Evolutionary conservation across 2,113 vertebrate genomes (phyloP).

Genomic region (Epinephelus fuscoguttatus): DNA sequence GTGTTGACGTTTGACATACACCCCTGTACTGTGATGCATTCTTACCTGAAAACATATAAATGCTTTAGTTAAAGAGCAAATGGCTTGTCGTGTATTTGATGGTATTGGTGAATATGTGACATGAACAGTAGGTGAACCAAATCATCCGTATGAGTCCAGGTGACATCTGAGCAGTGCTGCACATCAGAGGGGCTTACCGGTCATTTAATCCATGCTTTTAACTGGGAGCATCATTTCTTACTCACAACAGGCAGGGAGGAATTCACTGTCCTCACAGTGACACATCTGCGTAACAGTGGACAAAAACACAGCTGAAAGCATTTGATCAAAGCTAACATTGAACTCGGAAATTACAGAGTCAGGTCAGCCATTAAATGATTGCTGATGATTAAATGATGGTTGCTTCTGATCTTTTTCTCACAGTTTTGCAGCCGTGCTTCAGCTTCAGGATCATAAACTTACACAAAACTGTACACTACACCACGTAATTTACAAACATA

Average conservation of each 20-base stretch:
- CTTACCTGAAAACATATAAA: conserved; percentile 49
- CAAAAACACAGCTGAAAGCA: neutral
- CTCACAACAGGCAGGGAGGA: neutral
- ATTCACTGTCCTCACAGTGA: neutral
- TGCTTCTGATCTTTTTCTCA: neutral
- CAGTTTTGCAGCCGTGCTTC: too few species aligned
- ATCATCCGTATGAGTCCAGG: too few species aligned
- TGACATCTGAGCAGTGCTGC: neutral
- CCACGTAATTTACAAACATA: neutral
- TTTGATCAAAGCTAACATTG: neutral
- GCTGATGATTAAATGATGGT: neutral
- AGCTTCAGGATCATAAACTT: neutral
- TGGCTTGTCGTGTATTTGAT: conserved; percentile 30
- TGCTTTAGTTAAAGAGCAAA: conserved; percentile 48
- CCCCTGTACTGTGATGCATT: conserved; percentile 48
- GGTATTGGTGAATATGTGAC: neutral
- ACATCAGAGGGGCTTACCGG: neutral
- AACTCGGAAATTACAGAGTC: neutral
- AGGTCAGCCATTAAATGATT: neutral
- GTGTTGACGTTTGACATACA: conserved; percentile 21
- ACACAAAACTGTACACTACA: neutral
- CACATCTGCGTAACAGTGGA: neutral
- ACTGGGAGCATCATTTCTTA: neutral
- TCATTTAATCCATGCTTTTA: neutral
- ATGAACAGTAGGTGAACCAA: neutral